Evolutionary conservation across 2,888 invertebrate species (phyloP), one percentile per base, ranked within the genome.

Genomic region (Zele albiditarsus): DNA sequence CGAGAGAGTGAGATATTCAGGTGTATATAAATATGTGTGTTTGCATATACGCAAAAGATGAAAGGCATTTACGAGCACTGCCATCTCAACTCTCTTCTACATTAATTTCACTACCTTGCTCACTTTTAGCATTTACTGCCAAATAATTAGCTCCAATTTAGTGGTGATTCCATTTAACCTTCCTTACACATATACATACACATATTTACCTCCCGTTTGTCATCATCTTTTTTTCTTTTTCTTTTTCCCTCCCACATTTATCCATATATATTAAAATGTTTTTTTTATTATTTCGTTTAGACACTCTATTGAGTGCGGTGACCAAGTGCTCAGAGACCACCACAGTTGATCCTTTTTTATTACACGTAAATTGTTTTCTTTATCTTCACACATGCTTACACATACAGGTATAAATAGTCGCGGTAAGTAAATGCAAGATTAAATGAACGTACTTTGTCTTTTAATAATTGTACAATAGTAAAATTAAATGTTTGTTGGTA

Each of bases 111-210:
- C 38, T 74, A 31, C 25, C 74, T 63, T 49, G 62, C 58, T 71
- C 75, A 68, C 63, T 76, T 72, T 72, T 80, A 81, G 82, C 84
- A 81, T 84, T 84, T 84, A 84, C 86, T 85, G 85, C 85, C 85
- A 84, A 88, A 87, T 87, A 88, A 88, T 88, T 88, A 87, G 87
- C 85, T 83, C 85, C 84, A 85, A 87, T 87, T 88, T 87, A 86
- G 86, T 85, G 83, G 83, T 84, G 74, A 79, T 80, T 79, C 78
- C 78, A 80, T 80, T 79, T 80, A 76, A 77, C 73, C 78, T 75
- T 75, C 68, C 74, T 74, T 65, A 66, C 31, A 68, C 67, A 38
- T 31, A 38, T 63, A 31, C 28, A 53, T 25, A 8, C 53, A 27
- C 38, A 53, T 14, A n/a, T 63, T 6, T 63, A 33, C 5, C 4